phyloP scores from a whole-genome alignment of 2,888 invertebrate genomes.

The Aphodius granarius region DNA sequence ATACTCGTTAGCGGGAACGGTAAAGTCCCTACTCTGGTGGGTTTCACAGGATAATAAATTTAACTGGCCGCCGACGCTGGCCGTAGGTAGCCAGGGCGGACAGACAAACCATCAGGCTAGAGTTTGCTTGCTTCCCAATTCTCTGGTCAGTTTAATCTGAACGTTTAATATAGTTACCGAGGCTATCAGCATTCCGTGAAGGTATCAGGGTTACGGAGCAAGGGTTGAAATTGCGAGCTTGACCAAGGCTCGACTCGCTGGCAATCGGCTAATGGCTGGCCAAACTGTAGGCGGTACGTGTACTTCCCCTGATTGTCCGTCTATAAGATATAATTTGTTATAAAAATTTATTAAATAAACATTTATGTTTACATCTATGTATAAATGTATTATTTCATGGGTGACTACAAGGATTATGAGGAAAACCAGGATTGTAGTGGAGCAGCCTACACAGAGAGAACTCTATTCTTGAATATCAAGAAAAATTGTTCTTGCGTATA shows the following conservation, averaged over 20 bases:
- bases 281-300: background rate
- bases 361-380: too few relatives aligned
- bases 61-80: background rate
- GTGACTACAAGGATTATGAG: too few relatives aligned
- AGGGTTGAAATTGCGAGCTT: background rate
- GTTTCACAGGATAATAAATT: background rate
- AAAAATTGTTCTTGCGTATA: too few relatives aligned
- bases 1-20: background rate
- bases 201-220: background rate
- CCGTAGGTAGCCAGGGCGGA: background rate
- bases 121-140: background rate
- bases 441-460: too few relatives aligned
- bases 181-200: background rate
- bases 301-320: background rate
- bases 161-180: background rate
- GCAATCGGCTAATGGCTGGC: background rate
- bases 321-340: background rate
- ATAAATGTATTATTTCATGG: too few relatives aligned
- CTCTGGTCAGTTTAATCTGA: background rate
- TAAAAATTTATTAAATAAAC: too few relatives aligned
- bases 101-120: background rate
- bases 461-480: too few relatives aligned
- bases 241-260: background rate
- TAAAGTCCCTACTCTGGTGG: background rate
- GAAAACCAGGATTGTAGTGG: too few relatives aligned